Base-by-base conservation (phyloP, 2,113 vertebrate species). In the Hypanus sabinus region DNA sequence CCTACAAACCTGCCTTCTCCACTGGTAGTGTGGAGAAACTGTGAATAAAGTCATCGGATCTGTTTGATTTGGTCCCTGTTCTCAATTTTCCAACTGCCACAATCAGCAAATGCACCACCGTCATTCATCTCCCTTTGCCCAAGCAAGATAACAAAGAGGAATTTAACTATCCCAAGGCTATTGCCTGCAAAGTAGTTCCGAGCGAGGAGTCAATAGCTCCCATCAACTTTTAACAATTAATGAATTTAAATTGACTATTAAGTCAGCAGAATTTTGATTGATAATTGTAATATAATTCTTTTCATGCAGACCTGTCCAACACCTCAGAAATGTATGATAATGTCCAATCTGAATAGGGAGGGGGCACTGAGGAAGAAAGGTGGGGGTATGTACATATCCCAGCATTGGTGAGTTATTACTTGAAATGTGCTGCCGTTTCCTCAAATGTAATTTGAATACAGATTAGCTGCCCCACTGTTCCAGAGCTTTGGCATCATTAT, bases 161-260 rank as follows among this genome's bases (percentile, higher is more conserved):
- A 90, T 90, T 68, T 90, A 90, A 90, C 85, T 68, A 62, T 90
- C 85, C 85, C 85, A 90, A 68, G 85, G 30, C 85, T 68, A 65
- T 90, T 10, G 68, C 91, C 91, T 46, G 91, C 71, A 93, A 93
- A 73, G 68, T 73, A 75, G 36, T 95, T 96, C 94, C 68, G 73
- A 95, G 91, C 95, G 95, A 96, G 96, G 95, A 95, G 94, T 96
- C 96, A 95, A 94, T 94, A 93, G 95, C 94, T 94, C 95, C 95
- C 96, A 95, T 96, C 95, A 96, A 96, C 96, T 96, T 96, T 94
- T 95, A 95, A 94, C 97, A 97, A 97, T 98, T 98, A 98, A 98
- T 98, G 98, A 97, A 98, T 98, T 98, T 97, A 95, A 97, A 98
- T 96, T 97, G 97, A 97, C 97, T 97, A 98, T 98, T 98, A 98